phyloP scores from a whole-genome alignment of 2,888 invertebrate species.

The Clepsis dumicolana region DNA sequence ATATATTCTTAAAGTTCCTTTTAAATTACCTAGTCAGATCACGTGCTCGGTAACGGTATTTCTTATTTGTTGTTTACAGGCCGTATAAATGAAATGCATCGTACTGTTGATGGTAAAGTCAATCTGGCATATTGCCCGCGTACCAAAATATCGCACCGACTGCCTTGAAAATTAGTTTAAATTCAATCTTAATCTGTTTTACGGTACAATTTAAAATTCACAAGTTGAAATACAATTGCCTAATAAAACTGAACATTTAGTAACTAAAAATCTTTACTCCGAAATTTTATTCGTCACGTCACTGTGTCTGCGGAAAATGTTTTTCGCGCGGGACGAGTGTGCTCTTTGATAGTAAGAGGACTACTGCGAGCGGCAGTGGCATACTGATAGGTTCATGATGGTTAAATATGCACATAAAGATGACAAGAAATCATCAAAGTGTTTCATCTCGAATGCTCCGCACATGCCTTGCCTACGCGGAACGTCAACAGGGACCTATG shows the following conservation, averaged over 20 bases:
- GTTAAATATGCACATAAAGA: constrained; percentile 42
- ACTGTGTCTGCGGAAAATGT: constrained; percentile 11
- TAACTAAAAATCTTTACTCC: neutral
- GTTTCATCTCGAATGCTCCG: constrained; percentile 10
- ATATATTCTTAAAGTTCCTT: neutral
- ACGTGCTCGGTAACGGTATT: neutral
- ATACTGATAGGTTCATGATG: neutral
- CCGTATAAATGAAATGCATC: constrained; percentile 55
- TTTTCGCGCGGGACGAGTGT: constrained; percentile 6
- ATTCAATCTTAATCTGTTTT: constrained; percentile 21
- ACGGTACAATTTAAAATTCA: constrained; percentile 13
- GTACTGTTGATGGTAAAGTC: constrained; percentile 53
- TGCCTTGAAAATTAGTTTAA: constrained; percentile 64
- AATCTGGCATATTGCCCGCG: constrained; percentile 73
- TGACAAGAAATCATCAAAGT: constrained; percentile 36
- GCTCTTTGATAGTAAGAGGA: constrained; percentile 11
- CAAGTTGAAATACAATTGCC: neutral
- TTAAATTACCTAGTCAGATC: neutral
- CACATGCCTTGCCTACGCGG: neutral
- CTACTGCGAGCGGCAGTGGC: constrained; percentile 25
- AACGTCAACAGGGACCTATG: neutral
- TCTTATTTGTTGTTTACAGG: constrained; percentile 56
- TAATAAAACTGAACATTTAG: neutral
- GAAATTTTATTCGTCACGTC: neutral
- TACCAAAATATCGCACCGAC: constrained; percentile 75